These are phyloP conservation scores for Xanthia icteritia DNA, from an alignment of 2,888 invertebrate genomes.

Conservation along the genomic window DNA sequence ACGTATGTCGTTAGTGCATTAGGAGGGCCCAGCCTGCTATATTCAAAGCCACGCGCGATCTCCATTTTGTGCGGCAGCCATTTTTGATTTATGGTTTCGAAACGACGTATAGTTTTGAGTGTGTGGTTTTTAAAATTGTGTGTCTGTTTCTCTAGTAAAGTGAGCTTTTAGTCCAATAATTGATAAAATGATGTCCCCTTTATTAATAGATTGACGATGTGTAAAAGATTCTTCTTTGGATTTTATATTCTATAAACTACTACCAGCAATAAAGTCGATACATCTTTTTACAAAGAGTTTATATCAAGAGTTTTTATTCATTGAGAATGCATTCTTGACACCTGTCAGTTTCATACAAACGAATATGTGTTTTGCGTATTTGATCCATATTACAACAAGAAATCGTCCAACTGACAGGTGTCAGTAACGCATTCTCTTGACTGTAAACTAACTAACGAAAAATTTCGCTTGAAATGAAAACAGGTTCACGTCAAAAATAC, in stretches of 20 bases:
- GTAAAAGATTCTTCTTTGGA: neutral
- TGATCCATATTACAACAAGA: no score
- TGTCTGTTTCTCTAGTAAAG: neutral
- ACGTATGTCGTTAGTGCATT: constrained; percentile 63
- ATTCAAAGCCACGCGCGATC: constrained; percentile 63
- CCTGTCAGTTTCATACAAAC: no score
- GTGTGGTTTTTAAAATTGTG: constrained; percentile 31
- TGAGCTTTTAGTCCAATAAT: neutral
- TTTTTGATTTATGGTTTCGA: constrained; percentile 64
- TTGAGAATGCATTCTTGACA: no score
- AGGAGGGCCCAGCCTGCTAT: constrained; percentile 48
- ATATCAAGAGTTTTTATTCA: no score
- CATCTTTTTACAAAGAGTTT: neutral
- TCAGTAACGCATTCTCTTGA: no score
- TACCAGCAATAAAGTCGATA: neutral
- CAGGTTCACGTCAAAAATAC: neutral
- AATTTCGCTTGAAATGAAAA: neutral
- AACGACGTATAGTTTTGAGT: constrained; percentile 40
- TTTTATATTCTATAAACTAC: neutral
- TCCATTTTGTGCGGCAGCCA: constrained; percentile 60
- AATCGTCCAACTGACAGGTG: no score
- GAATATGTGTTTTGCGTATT: no score
- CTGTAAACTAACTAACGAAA: neutral
- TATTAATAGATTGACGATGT: neutral
- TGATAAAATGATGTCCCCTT: neutral